phyloP scores from a whole-genome alignment of 1,140 invertebrate species.

The Saccostrea cuccullata region DNA sequence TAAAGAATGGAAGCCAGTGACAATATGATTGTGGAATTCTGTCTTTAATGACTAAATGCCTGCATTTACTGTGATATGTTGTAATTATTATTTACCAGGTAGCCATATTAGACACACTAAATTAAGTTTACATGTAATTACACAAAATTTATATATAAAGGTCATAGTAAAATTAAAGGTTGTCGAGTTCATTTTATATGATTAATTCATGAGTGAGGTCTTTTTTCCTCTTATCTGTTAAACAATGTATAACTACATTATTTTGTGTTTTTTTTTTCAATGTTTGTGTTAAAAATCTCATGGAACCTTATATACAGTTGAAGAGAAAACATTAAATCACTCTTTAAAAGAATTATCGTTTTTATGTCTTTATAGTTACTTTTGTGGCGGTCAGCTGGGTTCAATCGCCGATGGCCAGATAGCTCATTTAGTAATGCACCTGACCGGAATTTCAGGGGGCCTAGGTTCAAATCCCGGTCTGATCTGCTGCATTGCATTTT shows the following conservation, averaged over 20 bases:
- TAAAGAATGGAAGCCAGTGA: not conserved
- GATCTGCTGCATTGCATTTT: too few relatives aligned
- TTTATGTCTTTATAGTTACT: not conserved
- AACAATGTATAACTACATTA: too few relatives aligned
- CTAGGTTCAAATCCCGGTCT: too few relatives aligned
- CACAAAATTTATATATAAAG: not conserved
- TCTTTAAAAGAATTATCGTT: not conserved
- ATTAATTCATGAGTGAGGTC: not conserved
- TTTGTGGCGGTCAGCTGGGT: too few relatives aligned
- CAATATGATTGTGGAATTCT: not conserved
- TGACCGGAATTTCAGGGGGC: too few relatives aligned
- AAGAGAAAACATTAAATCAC: constrained; percentile 1
- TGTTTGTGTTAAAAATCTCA: not conserved
- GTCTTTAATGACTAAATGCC: constrained; percentile 12
- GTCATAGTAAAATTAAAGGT: not conserved
- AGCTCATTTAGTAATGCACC: too few relatives aligned
- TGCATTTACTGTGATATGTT: constrained; percentile 27
- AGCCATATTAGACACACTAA: not conserved
- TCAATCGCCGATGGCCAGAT: too few relatives aligned
- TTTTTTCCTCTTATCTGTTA: not conserved
- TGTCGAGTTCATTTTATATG: not conserved
- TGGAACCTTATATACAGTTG: not conserved
- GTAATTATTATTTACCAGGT: not conserved
- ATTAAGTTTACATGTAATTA: not conserved
- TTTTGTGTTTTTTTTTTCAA: not conserved